Base-by-base conservation (phyloP, 2,113 vertebrate species). In the Lepus americanus region DNA sequence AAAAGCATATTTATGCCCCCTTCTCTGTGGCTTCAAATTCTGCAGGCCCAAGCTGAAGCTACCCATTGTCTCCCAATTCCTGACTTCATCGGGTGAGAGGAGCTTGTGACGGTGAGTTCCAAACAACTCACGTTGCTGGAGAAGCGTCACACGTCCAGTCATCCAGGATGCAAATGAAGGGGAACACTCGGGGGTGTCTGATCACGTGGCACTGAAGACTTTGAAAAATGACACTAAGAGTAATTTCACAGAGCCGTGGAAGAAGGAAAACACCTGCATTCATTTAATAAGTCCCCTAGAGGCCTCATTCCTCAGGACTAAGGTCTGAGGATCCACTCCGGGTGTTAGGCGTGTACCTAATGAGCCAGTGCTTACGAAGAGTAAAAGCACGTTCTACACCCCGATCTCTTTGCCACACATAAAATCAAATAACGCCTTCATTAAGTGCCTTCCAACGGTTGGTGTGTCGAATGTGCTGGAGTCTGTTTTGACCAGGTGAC, bases 231-330 rank as follows among this genome's bases (percentile, higher is more conserved):
- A 70, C 51, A 79, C 91, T 72, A 86, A 20, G 70, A 67, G 79
- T 83, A 73, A 93, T 84, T 92, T 95, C 82, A 70, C 61, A 84
- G 77, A 49, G n/a, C 74, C 2, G 0, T 6, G n/a, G 53, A 84
- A 73, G 79, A 84, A 83, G 94, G 64, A 87, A 90, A 95, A 78
- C 86, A 84, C 89, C 83, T 92, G 90, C 88, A 89, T 87, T 96
- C 61, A 61, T 88, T 87, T 93, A 92, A 83, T 87, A 95, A 95
- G 83, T 13, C 55, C 90, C 96, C 79, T 0, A 2, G 94, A 96
- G 69, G 59, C 95, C 92, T 95, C 25, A 90, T 72, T 92, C 88
- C 85, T 96, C 61, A 63, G 90, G 44, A 63, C 31, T 79, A 13
- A 66, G 39, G 29, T 44, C 29, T 53, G 64, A 90, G 36, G 64